These are phyloP conservation scores for Uropetala carovei DNA, from an alignment of 2,888 invertebrate genomes.

Conservation along the genomic window DNA sequence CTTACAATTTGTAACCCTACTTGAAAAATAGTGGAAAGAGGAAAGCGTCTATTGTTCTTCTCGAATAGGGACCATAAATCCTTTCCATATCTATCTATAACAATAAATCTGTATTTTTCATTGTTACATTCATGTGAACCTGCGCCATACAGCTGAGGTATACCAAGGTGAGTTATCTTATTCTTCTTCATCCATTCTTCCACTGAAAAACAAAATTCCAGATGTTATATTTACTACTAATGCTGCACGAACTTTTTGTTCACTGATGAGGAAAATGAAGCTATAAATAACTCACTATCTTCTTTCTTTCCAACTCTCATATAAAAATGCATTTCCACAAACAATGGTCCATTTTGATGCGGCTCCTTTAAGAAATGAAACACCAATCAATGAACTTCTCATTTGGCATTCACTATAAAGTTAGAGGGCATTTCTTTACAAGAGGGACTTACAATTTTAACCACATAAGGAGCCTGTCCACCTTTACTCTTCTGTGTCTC, in stretches of 20 bases:
- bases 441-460: constrained; percentile 85
- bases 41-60: constrained; percentile 82
- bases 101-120: constrained; percentile 89
- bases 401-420: constrained; percentile 53
- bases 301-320: constrained; percentile 84
- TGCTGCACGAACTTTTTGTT: neutral
- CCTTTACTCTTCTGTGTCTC: constrained; percentile 75
- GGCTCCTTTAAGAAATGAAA: constrained; percentile 83
- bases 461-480: constrained; percentile 81
- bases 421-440: neutral
- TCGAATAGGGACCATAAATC: constrained; percentile 89
- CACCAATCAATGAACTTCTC: constrained; percentile 17
- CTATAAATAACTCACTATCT: constrained; percentile 79
- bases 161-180: constrained; percentile 85
- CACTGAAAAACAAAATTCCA: constrained; percentile 78
- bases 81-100: constrained; percentile 92
- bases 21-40: constrained; percentile 77
- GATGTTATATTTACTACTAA: neutral
- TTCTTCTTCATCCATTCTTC: constrained; percentile 82
- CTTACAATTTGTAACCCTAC: constrained; percentile 76
- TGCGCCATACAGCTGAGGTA: constrained; percentile 89
- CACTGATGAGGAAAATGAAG: constrained; percentile 57
- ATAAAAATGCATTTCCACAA: constrained; percentile 95
- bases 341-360: constrained; percentile 93
- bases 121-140: constrained; percentile 88